phyloP scores from a whole-genome alignment of 2,797 vertebrate genomes.

The Gymnopithys bicolor region DNA sequence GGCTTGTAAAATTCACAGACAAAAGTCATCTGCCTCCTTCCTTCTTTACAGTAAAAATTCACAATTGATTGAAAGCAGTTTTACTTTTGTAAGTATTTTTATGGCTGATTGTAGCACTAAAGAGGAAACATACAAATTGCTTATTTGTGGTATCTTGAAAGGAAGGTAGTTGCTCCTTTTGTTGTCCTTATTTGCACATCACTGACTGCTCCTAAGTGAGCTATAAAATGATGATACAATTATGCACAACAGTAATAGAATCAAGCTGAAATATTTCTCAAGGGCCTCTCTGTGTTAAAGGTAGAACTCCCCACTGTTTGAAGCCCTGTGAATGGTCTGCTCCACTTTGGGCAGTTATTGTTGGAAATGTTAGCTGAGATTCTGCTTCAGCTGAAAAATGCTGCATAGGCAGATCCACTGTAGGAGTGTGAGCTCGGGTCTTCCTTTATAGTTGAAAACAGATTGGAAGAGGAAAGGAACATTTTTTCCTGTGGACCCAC shows the following conservation, averaged over 20 bases:
- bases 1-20: neutral
- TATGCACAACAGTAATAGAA: neutral
- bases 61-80: neutral
- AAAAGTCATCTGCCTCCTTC: neutral
- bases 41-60: neutral
- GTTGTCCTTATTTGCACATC: neutral
- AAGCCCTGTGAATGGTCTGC: neutral
- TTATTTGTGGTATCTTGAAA: neutral
- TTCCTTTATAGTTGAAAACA: constrained; percentile 77
- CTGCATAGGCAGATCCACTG: constrained; percentile 65
- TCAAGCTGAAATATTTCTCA: neutral
- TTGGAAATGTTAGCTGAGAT: constrained; percentile 11
- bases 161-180: neutral
- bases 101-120: neutral
- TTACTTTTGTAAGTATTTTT: neutral
- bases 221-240: neutral
- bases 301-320: neutral
- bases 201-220: neutral
- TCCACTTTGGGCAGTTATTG: constrained; percentile 1
- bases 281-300: neutral
- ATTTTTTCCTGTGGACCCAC: constrained; percentile 82
- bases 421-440: constrained; percentile 19
- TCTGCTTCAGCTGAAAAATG: constrained; percentile 57
- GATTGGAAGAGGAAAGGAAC: constrained; percentile 78
- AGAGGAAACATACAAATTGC: neutral